Evolutionary conservation across 2,113 vertebrate species (phyloP).

Genomic region (Alces alces): DNA sequence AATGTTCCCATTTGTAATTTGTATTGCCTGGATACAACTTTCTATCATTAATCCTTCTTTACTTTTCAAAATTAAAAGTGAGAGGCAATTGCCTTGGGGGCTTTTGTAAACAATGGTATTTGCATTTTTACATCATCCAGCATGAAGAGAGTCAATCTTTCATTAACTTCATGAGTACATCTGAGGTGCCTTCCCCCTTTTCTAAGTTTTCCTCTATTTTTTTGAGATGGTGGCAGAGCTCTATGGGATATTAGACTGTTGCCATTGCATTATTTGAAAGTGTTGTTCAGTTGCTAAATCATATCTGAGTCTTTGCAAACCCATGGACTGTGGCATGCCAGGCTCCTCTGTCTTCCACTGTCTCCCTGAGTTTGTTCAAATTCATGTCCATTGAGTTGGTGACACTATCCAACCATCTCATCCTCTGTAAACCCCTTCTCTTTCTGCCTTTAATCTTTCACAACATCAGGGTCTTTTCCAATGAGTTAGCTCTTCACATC

Average conservation of each 20-base stretch:
- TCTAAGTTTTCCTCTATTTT: background rate
- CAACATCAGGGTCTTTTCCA: background rate
- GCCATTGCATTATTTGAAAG: background rate
- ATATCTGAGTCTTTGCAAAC: background rate
- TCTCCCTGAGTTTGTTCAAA: background rate
- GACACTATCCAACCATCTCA: background rate
- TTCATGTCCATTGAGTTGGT: background rate
- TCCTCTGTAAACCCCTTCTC: background rate
- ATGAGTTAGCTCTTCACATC: background rate
- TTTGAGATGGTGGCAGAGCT: background rate
- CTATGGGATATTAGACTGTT: background rate
- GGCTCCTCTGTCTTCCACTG: background rate
- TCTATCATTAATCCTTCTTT: background rate
- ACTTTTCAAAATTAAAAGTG: slow-evolving; percentile 1
- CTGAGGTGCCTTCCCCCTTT: background rate
- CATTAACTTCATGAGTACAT: background rate
- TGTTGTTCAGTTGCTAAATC: background rate
- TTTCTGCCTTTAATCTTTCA: background rate
- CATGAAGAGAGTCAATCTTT: background rate
- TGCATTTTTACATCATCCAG: background rate
- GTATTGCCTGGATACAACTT: background rate
- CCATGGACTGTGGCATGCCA: background rate
- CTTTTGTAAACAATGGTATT: background rate
- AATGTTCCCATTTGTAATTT: background rate
- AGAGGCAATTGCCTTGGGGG: background rate